A percentile compares a stretch with the other conserved stretches of the same genome.
Evolutionary conservation across 2,113 vertebrate species (phyloP).

Genomic region (Salvator merianae): DNA sequence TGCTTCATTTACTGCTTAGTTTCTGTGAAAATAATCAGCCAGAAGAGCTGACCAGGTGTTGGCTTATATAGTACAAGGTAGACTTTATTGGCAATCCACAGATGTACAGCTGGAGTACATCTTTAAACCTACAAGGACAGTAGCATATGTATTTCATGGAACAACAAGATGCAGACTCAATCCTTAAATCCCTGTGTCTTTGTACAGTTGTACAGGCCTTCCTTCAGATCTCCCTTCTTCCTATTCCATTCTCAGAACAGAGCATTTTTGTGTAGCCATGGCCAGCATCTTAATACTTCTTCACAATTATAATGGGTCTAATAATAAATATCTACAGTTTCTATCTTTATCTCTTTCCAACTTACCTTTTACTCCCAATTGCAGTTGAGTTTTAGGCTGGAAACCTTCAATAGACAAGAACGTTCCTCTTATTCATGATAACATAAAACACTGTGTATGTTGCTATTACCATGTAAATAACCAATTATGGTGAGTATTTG

Average conservation of each 20-base stretch:
- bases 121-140: constrained; percentile 3
- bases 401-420: background rate
- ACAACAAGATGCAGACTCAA: background rate
- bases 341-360: background rate
- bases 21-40: background rate
- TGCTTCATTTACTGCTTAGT: background rate
- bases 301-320: background rate
- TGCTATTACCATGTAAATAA: background rate
- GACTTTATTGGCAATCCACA: background rate
- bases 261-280: background rate
- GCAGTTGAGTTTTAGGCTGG: background rate
- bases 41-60: background rate
- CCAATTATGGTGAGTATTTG: background rate
- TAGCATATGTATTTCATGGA: background rate
- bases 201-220: background rate
- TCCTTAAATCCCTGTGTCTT: background rate
- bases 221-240: background rate
- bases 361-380: background rate
- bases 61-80: background rate
- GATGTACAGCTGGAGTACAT: background rate
- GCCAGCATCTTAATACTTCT: background rate
- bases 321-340: background rate
- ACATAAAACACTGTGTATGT: background rate
- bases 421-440: background rate
- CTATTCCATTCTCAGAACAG: background rate